These are phyloP conservation scores for Oreochromis grahami DNA, from an alignment of 2,797 vertebrate species.

Conservation along the genomic window DNA sequence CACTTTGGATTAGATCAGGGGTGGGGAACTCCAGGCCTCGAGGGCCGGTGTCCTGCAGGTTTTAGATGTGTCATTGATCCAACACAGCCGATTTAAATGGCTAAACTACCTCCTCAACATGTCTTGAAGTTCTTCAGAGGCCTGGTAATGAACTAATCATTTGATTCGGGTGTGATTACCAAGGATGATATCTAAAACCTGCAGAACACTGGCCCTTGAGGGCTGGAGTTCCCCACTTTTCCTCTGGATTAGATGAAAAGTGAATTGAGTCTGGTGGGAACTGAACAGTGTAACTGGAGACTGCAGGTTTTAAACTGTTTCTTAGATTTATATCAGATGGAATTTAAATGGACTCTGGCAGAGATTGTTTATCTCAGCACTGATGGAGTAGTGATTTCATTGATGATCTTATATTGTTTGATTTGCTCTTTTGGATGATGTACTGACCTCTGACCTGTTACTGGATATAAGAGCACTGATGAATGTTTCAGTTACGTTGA, in stretches of 20 bases:
- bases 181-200: neutral
- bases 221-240: neutral
- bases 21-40: neutral
- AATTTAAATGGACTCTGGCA: neutral
- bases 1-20: neutral
- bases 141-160: neutral
- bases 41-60: neutral
- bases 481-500: neutral
- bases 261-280: neutral
- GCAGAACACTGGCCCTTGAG: neutral
- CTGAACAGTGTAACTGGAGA: neutral
- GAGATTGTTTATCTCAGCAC: neutral
- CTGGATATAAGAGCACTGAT: neutral
- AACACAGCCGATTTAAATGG: neutral
- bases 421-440: neutral
- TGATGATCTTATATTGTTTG: neutral
- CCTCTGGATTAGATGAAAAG: neutral
- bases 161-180: neutral
- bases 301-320: neutral
- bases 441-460: neutral
- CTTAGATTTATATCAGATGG: neutral
- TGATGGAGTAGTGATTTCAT: neutral
- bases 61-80: neutral
- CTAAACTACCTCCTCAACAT: neutral
- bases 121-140: neutral